Base-by-base conservation (phyloP, 1,140 invertebrate species). In the Olivierus martensii region DNA sequence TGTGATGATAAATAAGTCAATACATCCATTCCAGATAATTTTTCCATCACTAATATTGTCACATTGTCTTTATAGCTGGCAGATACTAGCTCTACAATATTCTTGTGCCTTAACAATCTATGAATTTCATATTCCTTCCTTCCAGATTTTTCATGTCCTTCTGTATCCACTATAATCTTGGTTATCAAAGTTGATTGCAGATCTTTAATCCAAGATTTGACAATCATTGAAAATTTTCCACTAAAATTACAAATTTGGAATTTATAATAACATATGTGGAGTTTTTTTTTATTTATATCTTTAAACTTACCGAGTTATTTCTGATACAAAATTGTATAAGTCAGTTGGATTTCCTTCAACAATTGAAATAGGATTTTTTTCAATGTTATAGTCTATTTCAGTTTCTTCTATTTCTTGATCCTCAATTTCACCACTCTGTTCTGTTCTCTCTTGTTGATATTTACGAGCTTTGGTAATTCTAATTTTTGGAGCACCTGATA, bases 21-120 rank as follows among this genome's bases (percentile, higher is more conserved):
- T 38, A 95, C 77, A 63, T 95, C 87, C n/a, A 88, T 83, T 0
- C 90, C 89, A 63, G 89, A 87, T 0, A 94, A 71, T 62, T 86
- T 88, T 64, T 95, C 89, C 67, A 89, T 71, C 3, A 93, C 76
- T 5, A 63, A 42, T 18, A 57, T 53, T 15, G 59, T 61, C 22
- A 61, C 38, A 50, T 66, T 60, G 3, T 42, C 52, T n/a, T 58
- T 57, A 7, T 62, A 51, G 54, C 61, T 69, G 22, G 65, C 66
- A 21, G 68, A 80, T 41, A 83, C 66, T 0, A 94, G 65, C 5
- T 77, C 73, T 1, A 82, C 82, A 66, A 97, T 81, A 62, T 83
- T 77, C 64, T 92, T 86, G 62, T 97, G 91, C 49, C 83, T 73
- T 14, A 95, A 67, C 1, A 79, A 77, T 54, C 81, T 76, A 10